A percentile compares a stretch with the other conserved stretches of the same genome.
Evolutionary conservation across 1,140 invertebrate genomes (phyloP).

Genomic region (Rhyzopertha dominica): DNA sequence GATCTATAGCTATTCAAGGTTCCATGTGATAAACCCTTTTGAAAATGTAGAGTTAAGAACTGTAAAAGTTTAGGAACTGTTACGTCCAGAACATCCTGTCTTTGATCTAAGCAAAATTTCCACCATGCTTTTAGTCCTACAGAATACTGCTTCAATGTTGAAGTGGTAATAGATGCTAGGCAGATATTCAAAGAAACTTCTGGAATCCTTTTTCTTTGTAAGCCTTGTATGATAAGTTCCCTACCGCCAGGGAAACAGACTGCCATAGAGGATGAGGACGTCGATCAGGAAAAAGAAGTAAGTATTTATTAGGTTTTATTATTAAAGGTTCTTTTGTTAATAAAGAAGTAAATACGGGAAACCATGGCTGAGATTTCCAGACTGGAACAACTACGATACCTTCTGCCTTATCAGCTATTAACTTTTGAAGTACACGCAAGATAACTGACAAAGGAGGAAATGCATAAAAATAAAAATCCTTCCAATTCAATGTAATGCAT

Average conservation of each 20-base stretch:
- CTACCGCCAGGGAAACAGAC: slow-evolving; percentile 5
- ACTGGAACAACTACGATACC: slow-evolving; percentile 30
- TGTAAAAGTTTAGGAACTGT: not conserved
- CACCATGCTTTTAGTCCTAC: slow-evolving; percentile 14
- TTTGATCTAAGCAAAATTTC: slow-evolving; percentile 3
- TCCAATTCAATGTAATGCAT: slow-evolving; percentile 36
- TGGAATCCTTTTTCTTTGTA: not conserved
- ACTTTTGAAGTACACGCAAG: slow-evolving; percentile 23
- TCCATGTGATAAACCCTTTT: slow-evolving; percentile 4
- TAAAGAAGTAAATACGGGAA: slow-evolving; percentile 20
- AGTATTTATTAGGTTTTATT: not conserved
- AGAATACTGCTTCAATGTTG: slow-evolving; percentile 14
- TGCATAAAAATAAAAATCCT: slow-evolving; percentile 11
- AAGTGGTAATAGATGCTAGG: slow-evolving; percentile 5
- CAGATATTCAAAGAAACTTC: slow-evolving; percentile 12
- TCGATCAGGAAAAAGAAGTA: slow-evolving; percentile 4
- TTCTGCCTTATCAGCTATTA: slow-evolving; percentile 25
- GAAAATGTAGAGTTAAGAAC: slow-evolving; percentile 8
- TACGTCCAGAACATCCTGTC: slow-evolving; percentile 1
- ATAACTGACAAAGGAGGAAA: slow-evolving; percentile 26
- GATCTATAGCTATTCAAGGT: not conserved
- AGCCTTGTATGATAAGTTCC: slow-evolving; percentile 1
- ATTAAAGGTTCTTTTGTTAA: slow-evolving; percentile 2
- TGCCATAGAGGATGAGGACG: not conserved
- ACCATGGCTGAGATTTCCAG: slow-evolving; percentile 23